Evolutionary conservation across 2,113 vertebrate species (phyloP).

Genomic region (Anguilla japonica): DNA sequence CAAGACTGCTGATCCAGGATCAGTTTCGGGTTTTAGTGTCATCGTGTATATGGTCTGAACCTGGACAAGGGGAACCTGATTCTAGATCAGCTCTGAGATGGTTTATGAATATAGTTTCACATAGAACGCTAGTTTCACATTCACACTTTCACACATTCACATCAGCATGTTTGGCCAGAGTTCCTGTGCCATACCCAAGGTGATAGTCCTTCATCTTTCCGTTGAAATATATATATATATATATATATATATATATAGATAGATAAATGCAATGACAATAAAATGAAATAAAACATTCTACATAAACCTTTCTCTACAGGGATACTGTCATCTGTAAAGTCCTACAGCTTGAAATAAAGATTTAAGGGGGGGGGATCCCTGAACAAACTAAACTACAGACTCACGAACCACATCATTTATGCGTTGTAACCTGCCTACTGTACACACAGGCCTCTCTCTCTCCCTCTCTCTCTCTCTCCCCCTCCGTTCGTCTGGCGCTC

Average conservation of each 20-base stretch:
- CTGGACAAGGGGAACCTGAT: too few relatives aligned
- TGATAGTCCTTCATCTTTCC: neutral
- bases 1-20: too few relatives aligned
- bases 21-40: too few relatives aligned
- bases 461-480: conserved; percentile 20
- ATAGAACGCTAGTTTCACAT: too few relatives aligned
- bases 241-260: too few relatives aligned
- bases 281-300: neutral
- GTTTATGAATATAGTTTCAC: too few relatives aligned
- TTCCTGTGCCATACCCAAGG: neutral
- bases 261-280: too few relatives aligned
- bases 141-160: neutral
- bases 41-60: too few relatives aligned
- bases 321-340: neutral
- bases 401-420: conserved; percentile 40
- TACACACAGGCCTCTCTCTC: conserved; percentile 18
- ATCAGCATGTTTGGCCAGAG: neutral
- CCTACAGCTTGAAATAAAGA: neutral
- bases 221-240: too few relatives aligned
- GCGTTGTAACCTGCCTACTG: conserved; percentile 52
- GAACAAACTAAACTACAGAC: conserved; percentile 36
- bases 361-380: neutral
- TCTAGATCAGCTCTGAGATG: too few relatives aligned
- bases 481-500: conserved; percentile 14
- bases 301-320: neutral